phyloP scores from a whole-genome alignment of 2,113 vertebrate genomes.

The Chauna torquata region DNA sequence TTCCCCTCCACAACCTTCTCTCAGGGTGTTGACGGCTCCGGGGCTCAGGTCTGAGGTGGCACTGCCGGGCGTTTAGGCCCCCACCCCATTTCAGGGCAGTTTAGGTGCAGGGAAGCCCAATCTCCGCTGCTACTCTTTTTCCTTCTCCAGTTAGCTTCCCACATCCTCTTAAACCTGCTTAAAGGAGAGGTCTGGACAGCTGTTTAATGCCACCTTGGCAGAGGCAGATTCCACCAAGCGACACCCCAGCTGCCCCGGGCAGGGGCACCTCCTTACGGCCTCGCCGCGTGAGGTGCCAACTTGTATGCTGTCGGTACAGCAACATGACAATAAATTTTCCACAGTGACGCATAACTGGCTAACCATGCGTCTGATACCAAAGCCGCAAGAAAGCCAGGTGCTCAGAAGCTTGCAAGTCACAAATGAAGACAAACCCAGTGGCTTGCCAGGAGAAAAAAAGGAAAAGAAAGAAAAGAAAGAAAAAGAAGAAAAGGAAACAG shows the following conservation, averaged over 20 bases:
- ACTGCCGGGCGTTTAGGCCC: accelerated
- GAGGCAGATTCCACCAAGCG: background rate
- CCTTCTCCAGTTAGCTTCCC: accelerated
- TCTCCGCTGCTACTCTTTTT: accelerated
- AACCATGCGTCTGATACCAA: background rate
- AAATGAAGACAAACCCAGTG: background rate
- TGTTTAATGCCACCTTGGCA: accelerated
- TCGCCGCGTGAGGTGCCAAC: background rate
- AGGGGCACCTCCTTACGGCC: accelerated
- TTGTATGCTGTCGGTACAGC: background rate
- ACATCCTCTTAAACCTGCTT: background rate
- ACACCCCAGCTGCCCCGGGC: background rate
- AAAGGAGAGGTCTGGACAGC: background rate
- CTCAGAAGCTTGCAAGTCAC: background rate
- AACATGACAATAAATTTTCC: background rate
- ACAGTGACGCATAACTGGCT: background rate
- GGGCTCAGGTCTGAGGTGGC: background rate
- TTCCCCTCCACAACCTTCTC: background rate
- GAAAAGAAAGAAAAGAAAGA: background rate
- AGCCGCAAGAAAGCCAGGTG: background rate
- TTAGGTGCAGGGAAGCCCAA: background rate
- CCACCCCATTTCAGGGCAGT: background rate
- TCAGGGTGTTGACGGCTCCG: accelerated
- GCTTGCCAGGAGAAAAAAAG: background rate
- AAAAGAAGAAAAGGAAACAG: background rate